These are phyloP conservation scores for Poeciliopsis infans DNA, from an alignment of 2,797 vertebrate genomes.

Conservation along the genomic window DNA sequence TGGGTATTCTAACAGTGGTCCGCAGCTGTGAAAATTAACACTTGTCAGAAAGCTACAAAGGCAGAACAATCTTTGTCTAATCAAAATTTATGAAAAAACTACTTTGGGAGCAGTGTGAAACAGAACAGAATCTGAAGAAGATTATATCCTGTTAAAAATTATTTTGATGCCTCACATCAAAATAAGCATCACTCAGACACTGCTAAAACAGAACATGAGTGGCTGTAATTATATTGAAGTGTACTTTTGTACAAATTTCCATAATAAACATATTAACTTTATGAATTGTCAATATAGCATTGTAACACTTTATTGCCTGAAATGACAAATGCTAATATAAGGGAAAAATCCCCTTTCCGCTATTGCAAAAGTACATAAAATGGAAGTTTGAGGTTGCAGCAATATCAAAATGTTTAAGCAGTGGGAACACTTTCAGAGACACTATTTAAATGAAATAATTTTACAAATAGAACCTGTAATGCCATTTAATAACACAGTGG, in stretches of 20 bases:
- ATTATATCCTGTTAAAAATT: not conserved
- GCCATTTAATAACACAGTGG: not conserved
- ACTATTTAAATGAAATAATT: not conserved
- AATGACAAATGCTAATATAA: not conserved
- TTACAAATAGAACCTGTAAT: not conserved
- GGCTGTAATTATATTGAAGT: constrained; percentile 12
- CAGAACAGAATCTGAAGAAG: not conserved
- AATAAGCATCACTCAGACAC: constrained; percentile 1
- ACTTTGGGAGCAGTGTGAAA: constrained; percentile 10
- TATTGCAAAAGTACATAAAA: not conserved
- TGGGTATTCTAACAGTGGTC: not conserved
- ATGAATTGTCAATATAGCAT: not conserved
- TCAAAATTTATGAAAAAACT: constrained; percentile 26
- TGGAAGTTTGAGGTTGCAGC: not conserved
- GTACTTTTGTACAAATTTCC: not conserved
- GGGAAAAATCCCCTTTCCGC: not conserved
- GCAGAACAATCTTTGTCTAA: constrained; percentile 20
- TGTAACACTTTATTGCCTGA: not conserved
- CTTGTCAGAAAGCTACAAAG: constrained; percentile 25
- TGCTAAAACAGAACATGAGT: constrained; percentile 2
- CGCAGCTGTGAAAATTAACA: constrained; percentile 34
- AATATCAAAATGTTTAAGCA: not conserved
- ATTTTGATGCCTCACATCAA: not conserved
- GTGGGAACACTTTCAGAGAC: not conserved
- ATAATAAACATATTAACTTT: not conserved